Percentiles rank a stretch among this genome's conserved stretches.
These are phyloP conservation scores for Cairina moschata DNA, from an alignment of 2,113 vertebrate species.

Conservation along the genomic window DNA sequence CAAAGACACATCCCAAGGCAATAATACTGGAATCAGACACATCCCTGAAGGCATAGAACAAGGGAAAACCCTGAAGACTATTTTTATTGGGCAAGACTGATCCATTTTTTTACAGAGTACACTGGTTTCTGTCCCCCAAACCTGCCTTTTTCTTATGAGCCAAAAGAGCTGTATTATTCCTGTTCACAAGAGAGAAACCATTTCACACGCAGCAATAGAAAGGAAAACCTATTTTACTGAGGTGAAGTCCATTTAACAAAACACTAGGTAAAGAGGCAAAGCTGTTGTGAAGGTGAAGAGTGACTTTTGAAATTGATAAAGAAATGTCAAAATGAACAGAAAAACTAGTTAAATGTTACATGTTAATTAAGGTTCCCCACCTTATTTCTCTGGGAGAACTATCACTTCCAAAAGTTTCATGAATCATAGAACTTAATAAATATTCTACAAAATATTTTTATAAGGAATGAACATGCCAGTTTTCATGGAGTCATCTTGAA, in stretches of 20 bases:
- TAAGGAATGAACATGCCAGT: not conserved
- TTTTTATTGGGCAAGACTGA: not conserved
- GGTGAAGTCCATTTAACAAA: not conserved
- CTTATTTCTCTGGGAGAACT: not conserved
- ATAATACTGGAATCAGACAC: not conserved
- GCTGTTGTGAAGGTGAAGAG: not conserved
- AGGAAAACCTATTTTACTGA: not conserved
- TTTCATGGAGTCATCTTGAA: not conserved
- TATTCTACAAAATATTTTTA: not conserved
- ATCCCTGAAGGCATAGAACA: not conserved
- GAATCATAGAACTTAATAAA: not conserved
- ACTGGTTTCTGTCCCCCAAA: not conserved
- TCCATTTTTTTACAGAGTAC: not conserved
- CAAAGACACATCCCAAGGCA: not conserved
- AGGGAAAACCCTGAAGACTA: not conserved
- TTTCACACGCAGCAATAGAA: not conserved
- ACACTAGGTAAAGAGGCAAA: not conserved
- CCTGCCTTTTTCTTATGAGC: not conserved
- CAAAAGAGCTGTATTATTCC: not conserved
- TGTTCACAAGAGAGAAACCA: not conserved
- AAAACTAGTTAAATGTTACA: not conserved
- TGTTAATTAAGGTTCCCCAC: not conserved
- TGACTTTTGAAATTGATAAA: not conserved
- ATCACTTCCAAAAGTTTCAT: not conserved
- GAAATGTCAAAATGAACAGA: not conserved